A percentile compares a stretch with the other conserved stretches of the same genome.
Conservation (phyloP, 2,797 vertebrate species). For the Micrastur ruficollis region DNA sequence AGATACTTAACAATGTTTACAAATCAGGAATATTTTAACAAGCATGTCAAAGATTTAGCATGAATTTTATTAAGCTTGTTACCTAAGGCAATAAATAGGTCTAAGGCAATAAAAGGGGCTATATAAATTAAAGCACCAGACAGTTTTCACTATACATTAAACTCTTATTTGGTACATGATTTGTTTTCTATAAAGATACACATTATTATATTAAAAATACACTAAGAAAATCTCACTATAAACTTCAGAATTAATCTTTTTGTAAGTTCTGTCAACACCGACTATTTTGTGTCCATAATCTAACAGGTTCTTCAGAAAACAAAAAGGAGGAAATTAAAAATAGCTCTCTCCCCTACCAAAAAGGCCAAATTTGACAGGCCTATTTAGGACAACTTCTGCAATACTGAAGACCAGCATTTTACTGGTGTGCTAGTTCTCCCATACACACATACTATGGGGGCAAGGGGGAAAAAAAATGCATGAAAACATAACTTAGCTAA, state of each 20-base stretch:
- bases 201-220: background rate
- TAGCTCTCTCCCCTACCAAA: background rate
- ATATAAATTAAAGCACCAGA: conserved; percentile 48
- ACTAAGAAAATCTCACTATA: background rate
- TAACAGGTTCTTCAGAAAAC: background rate
- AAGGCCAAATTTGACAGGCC: background rate
- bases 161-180: background rate
- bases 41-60: conserved; percentile 50
- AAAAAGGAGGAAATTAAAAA: background rate
- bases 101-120: conserved; percentile 42
- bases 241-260: background rate
- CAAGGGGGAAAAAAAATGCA: background rate
- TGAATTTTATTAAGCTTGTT: conserved; percentile 65
- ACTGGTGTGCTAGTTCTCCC: background rate
- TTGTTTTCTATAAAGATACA: background rate
- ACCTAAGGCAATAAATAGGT: conserved; percentile 45
- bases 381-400: background rate
- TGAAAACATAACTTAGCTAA: background rate
- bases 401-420: background rate
- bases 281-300: background rate
- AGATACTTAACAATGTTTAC: conserved; percentile 55
- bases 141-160: conserved; percentile 35
- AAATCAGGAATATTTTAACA: conserved; percentile 67
- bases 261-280: background rate
- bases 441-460: background rate